These are phyloP conservation scores for Heptranchias perlo DNA, from an alignment of 2,113 vertebrate genomes.

Conservation along the genomic window DNA sequence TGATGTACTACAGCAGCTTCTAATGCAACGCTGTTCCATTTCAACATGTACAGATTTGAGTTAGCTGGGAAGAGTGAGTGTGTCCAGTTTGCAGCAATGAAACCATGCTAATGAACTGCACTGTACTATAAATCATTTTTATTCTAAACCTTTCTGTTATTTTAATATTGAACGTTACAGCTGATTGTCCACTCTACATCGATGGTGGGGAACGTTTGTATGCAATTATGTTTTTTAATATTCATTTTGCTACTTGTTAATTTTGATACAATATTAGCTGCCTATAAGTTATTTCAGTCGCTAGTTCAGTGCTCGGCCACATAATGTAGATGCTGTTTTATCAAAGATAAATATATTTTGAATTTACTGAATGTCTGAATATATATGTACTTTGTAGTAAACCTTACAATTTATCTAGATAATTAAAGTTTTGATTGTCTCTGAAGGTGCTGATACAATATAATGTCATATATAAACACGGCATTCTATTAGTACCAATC, in stretches of 20 bases:
- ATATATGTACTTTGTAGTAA: neutral
- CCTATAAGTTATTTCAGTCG: neutral
- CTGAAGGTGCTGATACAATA: neutral
- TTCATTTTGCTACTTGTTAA: neutral
- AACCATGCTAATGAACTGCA: neutral
- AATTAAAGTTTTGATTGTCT: neutral
- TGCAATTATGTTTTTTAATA: neutral
- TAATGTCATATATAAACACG: neutral
- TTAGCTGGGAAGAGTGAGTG: neutral
- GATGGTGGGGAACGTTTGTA: neutral
- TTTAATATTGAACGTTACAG: neutral
- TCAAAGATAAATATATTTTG: neutral
- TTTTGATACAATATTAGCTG: neutral
- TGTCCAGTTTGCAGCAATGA: neutral
- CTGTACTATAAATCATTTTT: neutral
- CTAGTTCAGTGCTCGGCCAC: neutral
- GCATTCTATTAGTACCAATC: neutral
- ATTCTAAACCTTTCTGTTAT: neutral
- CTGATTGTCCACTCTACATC: neutral
- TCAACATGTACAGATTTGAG: neutral
- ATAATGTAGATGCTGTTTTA: neutral
- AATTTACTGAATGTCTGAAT: neutral
- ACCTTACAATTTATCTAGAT: neutral
- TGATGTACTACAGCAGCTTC: conserved; percentile 6
- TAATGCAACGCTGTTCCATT: conserved; percentile 1